Percentiles rank a stretch among this genome's conserved stretches.
These are phyloP conservation scores for Penaeus japonicus DNA, from an alignment of 1,140 invertebrate genomes.

Conservation along the genomic window DNA sequence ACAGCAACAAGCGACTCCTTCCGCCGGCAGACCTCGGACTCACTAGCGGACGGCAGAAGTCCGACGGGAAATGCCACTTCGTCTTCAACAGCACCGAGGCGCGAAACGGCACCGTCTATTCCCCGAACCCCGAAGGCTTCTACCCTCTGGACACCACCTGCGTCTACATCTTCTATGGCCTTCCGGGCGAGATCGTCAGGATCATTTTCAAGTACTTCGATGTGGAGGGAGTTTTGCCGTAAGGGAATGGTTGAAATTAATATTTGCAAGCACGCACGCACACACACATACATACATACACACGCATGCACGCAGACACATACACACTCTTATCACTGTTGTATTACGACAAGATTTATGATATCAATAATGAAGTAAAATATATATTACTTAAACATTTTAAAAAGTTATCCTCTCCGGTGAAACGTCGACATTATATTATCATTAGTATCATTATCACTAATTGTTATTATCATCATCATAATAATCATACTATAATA, in stretches of 20 bases:
- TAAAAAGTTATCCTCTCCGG: no score
- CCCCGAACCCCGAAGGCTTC: slow-evolving; percentile 10
- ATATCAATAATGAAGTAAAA: no score
- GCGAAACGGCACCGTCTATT: neutral
- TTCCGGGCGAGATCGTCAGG: neutral
- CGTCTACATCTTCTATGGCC: slow-evolving; percentile 15
- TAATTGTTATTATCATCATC: no score
- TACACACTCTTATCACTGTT: neutral
- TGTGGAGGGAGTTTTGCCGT: slow-evolving; percentile 30
- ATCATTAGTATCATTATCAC: no score
- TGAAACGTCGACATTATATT: no score
- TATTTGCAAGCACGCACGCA: no score
- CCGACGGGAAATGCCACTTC: neutral
- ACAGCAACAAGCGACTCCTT: neutral
- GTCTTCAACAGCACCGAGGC: neutral
- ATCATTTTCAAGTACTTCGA: slow-evolving; percentile 36
- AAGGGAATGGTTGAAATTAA: no score
- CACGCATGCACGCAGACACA: no score
- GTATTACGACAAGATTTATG: no score
- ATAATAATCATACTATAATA: no score
- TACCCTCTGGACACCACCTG: slow-evolving; percentile 29
- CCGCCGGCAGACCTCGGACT: neutral
- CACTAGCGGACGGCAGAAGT: neutral
- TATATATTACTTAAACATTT: no score
- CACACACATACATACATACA: no score